Percentiles rank a stretch among this genome's conserved stretches.
Evolutionary conservation across 2,888 invertebrate species (phyloP).

Genomic region (Thecophora atra): DNA sequence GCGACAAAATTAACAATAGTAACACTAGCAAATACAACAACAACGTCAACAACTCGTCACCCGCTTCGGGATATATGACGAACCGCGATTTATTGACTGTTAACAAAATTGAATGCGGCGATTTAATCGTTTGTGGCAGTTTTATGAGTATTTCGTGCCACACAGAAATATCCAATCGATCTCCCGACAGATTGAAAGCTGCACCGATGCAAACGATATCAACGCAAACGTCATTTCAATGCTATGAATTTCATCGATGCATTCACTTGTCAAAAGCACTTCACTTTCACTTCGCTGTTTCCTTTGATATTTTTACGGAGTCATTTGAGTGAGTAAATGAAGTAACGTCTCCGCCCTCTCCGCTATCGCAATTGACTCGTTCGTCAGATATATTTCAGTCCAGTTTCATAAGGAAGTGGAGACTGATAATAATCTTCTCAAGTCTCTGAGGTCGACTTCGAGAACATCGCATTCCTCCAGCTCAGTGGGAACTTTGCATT

Average conservation of each 20-base stretch:
- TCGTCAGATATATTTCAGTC: no score
- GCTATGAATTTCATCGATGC: constrained; percentile 10
- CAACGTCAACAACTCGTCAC: no score
- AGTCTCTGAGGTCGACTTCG: no score
- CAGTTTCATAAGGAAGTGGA: no score
- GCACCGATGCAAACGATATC: constrained; percentile 7
- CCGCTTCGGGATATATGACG: background rate
- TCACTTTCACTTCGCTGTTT: constrained; percentile 31
- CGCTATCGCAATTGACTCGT: no score
- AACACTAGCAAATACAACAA: background rate
- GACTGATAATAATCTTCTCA: no score
- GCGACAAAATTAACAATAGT: constrained; percentile 23
- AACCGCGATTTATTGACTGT: constrained; percentile 42
- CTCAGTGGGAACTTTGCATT: no score
- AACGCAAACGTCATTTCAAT: background rate
- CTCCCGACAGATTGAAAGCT: background rate
- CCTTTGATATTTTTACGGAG: background rate
- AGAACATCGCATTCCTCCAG: no score
- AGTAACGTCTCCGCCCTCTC: no score
- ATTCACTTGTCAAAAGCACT: background rate
- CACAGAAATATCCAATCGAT: constrained; percentile 31
- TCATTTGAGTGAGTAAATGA: background rate
- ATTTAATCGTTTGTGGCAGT: constrained; percentile 41
- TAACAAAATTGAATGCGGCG: constrained; percentile 43
- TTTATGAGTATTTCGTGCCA: constrained; percentile 43